Conservation (phyloP, 2,797 vertebrate genomes). For the Sylvilagus floridanus region DNA sequence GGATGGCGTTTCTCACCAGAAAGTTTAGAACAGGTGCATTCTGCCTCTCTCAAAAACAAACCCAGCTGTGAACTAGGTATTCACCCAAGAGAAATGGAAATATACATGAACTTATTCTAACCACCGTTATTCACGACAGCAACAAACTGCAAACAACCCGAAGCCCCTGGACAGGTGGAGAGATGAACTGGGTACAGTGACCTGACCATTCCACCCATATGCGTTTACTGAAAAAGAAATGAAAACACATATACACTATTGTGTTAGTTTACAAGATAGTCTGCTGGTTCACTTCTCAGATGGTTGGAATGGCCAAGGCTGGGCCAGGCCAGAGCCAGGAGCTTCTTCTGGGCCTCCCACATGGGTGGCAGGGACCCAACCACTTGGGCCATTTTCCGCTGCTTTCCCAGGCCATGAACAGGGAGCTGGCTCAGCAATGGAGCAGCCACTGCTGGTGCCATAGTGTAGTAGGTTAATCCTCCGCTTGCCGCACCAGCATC, state of each 20-base stretch:
- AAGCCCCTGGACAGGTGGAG: background rate
- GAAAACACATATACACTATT: background rate
- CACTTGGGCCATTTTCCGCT: too few species aligned
- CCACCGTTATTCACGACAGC: background rate
- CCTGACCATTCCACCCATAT: background rate
- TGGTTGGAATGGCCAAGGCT: too few species aligned
- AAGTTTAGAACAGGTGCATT: background rate
- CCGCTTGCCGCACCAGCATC: too few species aligned
- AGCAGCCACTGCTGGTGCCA: too few species aligned
- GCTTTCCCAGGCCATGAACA: too few species aligned
- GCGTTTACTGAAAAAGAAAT: background rate
- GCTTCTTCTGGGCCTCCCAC: too few species aligned
- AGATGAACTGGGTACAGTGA: background rate
- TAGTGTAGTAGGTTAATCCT: too few species aligned
- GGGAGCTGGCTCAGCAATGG: too few species aligned
- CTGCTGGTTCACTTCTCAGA: too few species aligned
- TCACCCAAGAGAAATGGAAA: conserved; percentile 9
- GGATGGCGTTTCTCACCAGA: conserved; percentile 1
- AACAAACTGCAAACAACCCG: background rate
- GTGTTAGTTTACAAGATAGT: too few species aligned
- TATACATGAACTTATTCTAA: background rate
- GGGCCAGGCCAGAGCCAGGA: too few species aligned
- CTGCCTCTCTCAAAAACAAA: background rate
- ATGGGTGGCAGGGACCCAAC: too few species aligned
- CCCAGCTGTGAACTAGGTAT: background rate